phyloP scores from a whole-genome alignment of 53 echinoderm and acorn worm genomes.

The Arbacia lixula region DNA sequence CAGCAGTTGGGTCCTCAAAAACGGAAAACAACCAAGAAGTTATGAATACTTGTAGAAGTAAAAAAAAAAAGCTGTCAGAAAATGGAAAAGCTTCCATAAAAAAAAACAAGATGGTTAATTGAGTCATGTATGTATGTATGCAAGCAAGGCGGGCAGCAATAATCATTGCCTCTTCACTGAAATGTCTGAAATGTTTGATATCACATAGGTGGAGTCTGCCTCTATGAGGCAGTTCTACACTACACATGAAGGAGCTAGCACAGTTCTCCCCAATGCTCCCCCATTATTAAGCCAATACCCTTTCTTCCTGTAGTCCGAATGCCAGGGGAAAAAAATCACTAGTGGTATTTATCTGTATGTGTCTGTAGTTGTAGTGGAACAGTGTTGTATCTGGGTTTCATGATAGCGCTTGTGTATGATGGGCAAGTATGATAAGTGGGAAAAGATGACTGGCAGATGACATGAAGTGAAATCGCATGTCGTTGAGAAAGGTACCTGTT shows the following conservation, averaged over 20 bases:
- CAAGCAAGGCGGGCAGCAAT: slow-evolving; percentile 46
- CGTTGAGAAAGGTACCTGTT: too few relatives aligned
- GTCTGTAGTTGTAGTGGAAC: too few relatives aligned
- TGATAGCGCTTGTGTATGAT: slow-evolving; percentile 40
- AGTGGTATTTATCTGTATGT: too few relatives aligned
- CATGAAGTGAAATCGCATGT: too few relatives aligned
- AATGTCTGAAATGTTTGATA: slow-evolving; percentile 35
- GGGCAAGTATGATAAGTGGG: background rate
- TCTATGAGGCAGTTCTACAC: slow-evolving; percentile 32
- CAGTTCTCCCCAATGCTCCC: too few relatives aligned
- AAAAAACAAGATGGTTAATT: background rate
- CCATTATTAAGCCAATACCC: too few relatives aligned
- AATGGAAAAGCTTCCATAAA: background rate
- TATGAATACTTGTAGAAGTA: background rate
- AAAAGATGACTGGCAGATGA: too few relatives aligned
- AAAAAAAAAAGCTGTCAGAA: background rate
- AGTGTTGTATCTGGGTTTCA: slow-evolving; percentile 46
- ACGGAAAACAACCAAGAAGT: too few relatives aligned
- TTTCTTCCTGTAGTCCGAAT: too few relatives aligned
- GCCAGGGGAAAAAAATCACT: too few relatives aligned
- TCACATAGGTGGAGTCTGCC: background rate
- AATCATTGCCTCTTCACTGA: slow-evolving; percentile 43
- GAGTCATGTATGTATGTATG: slow-evolving; percentile 3
- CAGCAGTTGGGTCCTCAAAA: background rate
- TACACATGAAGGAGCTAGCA: too few relatives aligned